These are phyloP conservation scores for Prosopocoilus inquinatus DNA, from an alignment of 2,888 invertebrate species.

Conservation along the genomic window DNA sequence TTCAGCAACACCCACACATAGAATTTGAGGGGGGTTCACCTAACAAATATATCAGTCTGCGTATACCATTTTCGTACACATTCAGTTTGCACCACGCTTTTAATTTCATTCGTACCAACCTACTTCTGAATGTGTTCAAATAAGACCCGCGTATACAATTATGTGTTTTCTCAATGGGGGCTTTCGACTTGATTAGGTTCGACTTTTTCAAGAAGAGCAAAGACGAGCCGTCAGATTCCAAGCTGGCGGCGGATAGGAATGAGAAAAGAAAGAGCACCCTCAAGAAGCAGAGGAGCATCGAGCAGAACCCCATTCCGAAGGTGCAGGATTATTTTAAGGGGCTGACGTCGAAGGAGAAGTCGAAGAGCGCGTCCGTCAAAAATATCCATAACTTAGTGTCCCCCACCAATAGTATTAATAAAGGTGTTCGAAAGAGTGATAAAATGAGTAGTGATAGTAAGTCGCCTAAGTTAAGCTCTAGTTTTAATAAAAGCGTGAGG, in stretches of 20 bases:
- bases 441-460: slow-evolving; percentile 39
- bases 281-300: slow-evolving; percentile 45
- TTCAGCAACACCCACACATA: too few relatives aligned
- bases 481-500: slow-evolving; percentile 17
- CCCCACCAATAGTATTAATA: slow-evolving; percentile 30
- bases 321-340: slow-evolving; percentile 34
- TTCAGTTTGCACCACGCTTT: too few relatives aligned
- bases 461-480: slow-evolving; percentile 19
- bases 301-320: slow-evolving; percentile 34
- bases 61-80: too few relatives aligned
- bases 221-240: slow-evolving; percentile 12
- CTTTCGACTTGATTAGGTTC: slow-evolving; percentile 13
- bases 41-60: too few relatives aligned
- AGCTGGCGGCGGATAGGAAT: slow-evolving; percentile 8
- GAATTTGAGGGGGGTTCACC: too few relatives aligned
- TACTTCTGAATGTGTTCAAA: too few relatives aligned
- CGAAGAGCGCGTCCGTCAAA: slow-evolving; percentile 41
- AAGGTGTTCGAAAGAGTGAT: slow-evolving; percentile 48
- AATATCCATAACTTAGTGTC: slow-evolving; percentile 35
- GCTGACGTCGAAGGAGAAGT: slow-evolving; percentile 43
- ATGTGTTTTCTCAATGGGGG: neutral
- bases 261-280: slow-evolving; percentile 26
- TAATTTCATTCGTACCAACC: too few relatives aligned
- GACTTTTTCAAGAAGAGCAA: slow-evolving; percentile 25
- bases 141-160: too few relatives aligned